Evolutionary conservation across 1,140 invertebrate genomes (phyloP).

Genomic region (Drosophila serrata): DNA sequence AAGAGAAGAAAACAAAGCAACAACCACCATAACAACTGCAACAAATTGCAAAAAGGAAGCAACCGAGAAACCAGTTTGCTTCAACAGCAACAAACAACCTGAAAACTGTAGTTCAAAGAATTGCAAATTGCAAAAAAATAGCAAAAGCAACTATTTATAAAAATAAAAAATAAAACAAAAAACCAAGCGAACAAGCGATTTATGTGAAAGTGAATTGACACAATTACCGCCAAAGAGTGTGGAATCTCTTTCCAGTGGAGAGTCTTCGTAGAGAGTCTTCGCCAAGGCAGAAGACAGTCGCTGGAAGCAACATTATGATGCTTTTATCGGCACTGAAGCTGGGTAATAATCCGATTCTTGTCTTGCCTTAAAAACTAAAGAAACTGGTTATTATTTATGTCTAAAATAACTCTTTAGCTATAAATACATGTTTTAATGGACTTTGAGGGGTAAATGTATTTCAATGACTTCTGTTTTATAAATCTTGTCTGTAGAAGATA

Average conservation of each 20-base stretch:
- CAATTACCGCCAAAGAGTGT: constrained; percentile 55
- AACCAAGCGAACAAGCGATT: constrained; percentile 56
- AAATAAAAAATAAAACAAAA: constrained; percentile 21
- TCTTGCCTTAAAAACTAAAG: constrained; percentile 1
- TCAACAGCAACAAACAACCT: constrained; percentile 48
- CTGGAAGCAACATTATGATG: constrained; percentile 78
- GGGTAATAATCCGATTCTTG: constrained; percentile 63
- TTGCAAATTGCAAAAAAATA: constrained; percentile 52
- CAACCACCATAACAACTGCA: constrained; percentile 62
- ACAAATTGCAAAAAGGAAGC: constrained; percentile 82
- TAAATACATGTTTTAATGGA: constrained; percentile 6
- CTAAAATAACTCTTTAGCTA: background rate
- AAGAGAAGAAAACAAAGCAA: background rate
- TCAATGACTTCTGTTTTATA: constrained; percentile 9
- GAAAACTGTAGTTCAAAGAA: constrained; percentile 68
- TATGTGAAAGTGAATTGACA: constrained; percentile 82
- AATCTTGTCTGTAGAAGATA: background rate
- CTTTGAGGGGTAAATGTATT: background rate
- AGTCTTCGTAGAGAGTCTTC: constrained; percentile 30
- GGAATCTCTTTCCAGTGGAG: constrained; percentile 18
- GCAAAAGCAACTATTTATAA: constrained; percentile 35
- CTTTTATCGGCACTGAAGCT: constrained; percentile 84
- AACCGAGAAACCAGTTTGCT: constrained; percentile 76
- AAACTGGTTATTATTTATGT: background rate
- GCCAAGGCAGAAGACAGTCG: constrained; percentile 11